phyloP scores from a whole-genome alignment of 2,113 vertebrate species.

The Ptychochromis oligacanthus region DNA sequence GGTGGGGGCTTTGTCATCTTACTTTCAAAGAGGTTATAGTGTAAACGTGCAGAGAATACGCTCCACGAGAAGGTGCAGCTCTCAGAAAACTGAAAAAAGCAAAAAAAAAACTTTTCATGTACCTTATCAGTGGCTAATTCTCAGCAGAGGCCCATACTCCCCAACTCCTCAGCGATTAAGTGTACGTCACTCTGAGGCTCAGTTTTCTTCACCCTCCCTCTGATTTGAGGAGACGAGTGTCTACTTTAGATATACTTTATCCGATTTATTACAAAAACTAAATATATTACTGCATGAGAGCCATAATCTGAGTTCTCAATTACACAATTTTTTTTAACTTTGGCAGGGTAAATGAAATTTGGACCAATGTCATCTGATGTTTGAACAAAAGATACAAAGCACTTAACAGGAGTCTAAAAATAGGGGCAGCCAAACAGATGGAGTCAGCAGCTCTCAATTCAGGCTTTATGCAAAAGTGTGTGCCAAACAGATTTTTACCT shows the following conservation, averaged over 20 bases:
- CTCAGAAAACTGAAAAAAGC: slow-evolving; percentile 5
- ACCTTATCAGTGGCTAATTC: slow-evolving; percentile 53
- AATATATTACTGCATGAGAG: background rate
- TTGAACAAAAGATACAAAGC: slow-evolving; percentile 55
- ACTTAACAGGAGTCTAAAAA: slow-evolving; percentile 51
- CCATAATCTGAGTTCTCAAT: background rate
- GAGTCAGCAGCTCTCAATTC: slow-evolving; percentile 46
- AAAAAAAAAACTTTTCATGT: slow-evolving; percentile 14
- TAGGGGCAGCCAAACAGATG: slow-evolving; percentile 44
- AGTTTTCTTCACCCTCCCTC: background rate
- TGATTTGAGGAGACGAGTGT: slow-evolving; percentile 11
- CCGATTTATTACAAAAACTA: slow-evolving; percentile 14
- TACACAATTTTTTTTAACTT: background rate
- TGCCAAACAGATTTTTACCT: slow-evolving; percentile 17
- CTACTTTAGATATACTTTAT: slow-evolving; percentile 3
- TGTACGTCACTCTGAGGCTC: slow-evolving; percentile 3
- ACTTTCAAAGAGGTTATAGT: slow-evolving; percentile 44
- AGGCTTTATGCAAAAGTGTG: slow-evolving; percentile 38
- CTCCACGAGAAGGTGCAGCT: slow-evolving; percentile 20
- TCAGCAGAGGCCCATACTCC: slow-evolving; percentile 45
- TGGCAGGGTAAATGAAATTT: slow-evolving; percentile 11
- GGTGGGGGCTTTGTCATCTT: slow-evolving; percentile 53
- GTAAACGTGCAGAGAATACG: background rate
- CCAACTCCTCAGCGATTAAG: slow-evolving; percentile 13
- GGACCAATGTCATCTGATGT: slow-evolving; percentile 33